A percentile compares a stretch with the other conserved stretches of the same genome.
Conservation (phyloP, 2,797 vertebrate species). For the Sebastes ruberrimus region DNA sequence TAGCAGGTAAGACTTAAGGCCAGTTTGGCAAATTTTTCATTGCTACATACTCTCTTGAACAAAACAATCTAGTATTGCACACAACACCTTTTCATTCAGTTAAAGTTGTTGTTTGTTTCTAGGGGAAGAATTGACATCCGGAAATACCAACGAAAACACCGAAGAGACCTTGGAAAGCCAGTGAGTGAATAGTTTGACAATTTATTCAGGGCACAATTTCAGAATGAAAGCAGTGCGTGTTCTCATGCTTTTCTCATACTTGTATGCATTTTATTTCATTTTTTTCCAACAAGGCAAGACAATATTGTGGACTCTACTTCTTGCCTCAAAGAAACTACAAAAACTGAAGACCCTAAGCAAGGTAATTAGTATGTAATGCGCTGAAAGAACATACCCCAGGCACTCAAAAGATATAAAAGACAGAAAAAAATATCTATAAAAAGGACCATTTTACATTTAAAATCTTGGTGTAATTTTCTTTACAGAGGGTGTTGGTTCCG, state of each 20-base stretch:
- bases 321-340: conserved; percentile 85
- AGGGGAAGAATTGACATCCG: conserved; percentile 87
- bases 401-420: not conserved
- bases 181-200: conserved; percentile 84
- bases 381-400: not conserved
- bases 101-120: not conserved
- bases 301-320: conserved; percentile 91
- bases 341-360: conserved; percentile 88
- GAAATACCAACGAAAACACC: conserved; percentile 79
- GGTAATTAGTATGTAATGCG: conserved; percentile 74
- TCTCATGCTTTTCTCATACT: not conserved
- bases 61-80: not conserved
- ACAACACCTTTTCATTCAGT: not conserved
- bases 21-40: not conserved
- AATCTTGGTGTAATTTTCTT: not conserved
- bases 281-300: conserved; percentile 85
- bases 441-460: not conserved
- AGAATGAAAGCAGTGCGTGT: not conserved
- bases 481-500: conserved; percentile 77
- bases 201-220: conserved; percentile 38
- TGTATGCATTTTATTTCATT: not conserved
- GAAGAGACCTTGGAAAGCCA: conserved; percentile 82
- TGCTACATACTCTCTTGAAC: not conserved
- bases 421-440: not conserved
- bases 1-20: conserved; percentile 87